These are phyloP conservation scores for Nerophis lumbriciformis DNA, from an alignment of 2,113 vertebrate genomes.

Conservation along the genomic window DNA sequence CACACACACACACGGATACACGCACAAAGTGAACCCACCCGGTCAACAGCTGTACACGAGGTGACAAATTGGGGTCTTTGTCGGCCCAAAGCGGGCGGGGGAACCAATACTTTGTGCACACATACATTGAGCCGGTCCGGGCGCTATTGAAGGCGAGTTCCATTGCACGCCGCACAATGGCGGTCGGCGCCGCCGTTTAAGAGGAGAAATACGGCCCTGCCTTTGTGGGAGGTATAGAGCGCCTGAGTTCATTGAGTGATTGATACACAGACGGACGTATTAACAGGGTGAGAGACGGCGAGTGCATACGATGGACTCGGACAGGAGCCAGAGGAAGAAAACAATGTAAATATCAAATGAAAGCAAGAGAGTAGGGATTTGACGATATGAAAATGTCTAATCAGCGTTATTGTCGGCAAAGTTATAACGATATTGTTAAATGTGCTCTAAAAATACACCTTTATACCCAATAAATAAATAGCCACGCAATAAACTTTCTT, in stretches of 20 bases:
- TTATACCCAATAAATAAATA: too few species aligned
- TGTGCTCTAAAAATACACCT: too few species aligned
- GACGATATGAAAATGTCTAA: too few species aligned
- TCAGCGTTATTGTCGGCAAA: too few species aligned
- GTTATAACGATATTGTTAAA: too few species aligned
- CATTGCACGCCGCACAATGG: constrained; percentile 57
- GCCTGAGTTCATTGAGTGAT: constrained; percentile 65
- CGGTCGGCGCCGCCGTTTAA: constrained; percentile 53
- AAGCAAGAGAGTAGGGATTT: neutral
- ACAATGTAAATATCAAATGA: neutral
- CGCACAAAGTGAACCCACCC: constrained; percentile 53
- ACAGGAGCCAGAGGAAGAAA: too few species aligned
- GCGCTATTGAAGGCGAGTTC: constrained; percentile 52
- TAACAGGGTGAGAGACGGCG: constrained; percentile 55
- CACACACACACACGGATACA: constrained; percentile 31
- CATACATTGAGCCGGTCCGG: constrained; percentile 51
- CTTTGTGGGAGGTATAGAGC: constrained; percentile 67
- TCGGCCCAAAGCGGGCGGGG: constrained; percentile 59
- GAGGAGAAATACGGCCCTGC: constrained; percentile 68
- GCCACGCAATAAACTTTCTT: too few species aligned
- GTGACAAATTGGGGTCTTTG: constrained; percentile 74
- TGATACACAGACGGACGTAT: constrained; percentile 63
- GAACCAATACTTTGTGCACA: constrained; percentile 45
- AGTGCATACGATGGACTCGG: neutral
- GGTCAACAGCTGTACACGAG: constrained; percentile 70